phyloP scores from a whole-genome alignment of 2,888 invertebrate genomes.

The Tetragnatha montana region DNA sequence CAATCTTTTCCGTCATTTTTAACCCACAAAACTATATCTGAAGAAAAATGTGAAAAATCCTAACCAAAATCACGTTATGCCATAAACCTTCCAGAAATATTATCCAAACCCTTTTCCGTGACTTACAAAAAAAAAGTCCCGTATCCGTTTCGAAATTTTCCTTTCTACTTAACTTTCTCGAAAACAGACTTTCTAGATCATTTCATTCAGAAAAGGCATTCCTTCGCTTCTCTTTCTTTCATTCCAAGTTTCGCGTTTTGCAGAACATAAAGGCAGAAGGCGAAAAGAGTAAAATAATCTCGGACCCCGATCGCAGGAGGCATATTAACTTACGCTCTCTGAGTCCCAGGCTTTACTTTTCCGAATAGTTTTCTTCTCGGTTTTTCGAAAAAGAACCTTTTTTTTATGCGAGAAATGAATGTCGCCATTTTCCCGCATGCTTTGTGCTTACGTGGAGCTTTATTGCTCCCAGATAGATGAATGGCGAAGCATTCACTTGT shows the following conservation, averaged over 20 bases:
- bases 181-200: background rate
- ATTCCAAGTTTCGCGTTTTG: background rate
- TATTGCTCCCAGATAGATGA: background rate
- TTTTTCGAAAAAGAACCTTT: background rate
- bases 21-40: background rate
- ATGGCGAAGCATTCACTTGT: background rate
- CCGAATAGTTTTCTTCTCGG: background rate
- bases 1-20: background rate
- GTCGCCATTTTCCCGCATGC: background rate
- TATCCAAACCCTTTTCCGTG: background rate
- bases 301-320: background rate
- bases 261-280: background rate
- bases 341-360: background rate
- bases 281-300: background rate
- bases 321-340: background rate
- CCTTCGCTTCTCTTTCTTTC: background rate
- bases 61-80: background rate
- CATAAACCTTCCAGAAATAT: background rate
- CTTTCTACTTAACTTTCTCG: background rate
- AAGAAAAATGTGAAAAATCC: background rate
- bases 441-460: background rate
- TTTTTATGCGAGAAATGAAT: background rate
- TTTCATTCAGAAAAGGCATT: background rate
- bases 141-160: background rate
- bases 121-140: background rate